Conservation (phyloP, 2,797 vertebrate species). For the Microchirus variegatus region DNA sequence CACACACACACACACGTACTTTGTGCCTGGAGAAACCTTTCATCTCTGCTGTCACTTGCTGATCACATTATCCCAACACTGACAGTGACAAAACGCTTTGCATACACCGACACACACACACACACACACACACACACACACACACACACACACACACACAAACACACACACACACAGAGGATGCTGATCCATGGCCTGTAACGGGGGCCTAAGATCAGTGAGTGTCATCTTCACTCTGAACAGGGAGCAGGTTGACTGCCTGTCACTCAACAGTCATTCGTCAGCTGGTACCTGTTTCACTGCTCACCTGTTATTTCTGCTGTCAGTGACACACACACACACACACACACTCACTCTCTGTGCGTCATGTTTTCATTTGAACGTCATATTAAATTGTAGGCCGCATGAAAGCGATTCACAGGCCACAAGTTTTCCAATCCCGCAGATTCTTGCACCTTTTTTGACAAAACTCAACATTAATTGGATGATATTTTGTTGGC, state of each 20-base stretch:
- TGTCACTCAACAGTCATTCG: constrained; percentile 38
- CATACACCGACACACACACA: constrained; percentile 5
- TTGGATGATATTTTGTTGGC: constrained; percentile 58
- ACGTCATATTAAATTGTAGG: not conserved
- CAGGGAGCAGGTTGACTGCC: constrained; percentile 25
- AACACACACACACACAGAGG: constrained; percentile 1
- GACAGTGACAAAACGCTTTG: constrained; percentile 15
- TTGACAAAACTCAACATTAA: constrained; percentile 55
- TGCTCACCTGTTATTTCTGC: constrained; percentile 17
- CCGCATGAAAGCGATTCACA: no score
- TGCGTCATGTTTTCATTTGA: no score
- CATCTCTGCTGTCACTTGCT: constrained; percentile 39
- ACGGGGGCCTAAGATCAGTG: constrained; percentile 45
- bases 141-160: constrained; percentile 1
- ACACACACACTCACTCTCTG: constrained; percentile 4
- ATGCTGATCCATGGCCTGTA: constrained; percentile 25
- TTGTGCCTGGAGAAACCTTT: constrained; percentile 21
- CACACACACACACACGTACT: not conserved
- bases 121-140: constrained; percentile 5
- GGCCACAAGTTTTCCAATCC: no score
- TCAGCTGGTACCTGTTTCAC: constrained; percentile 34
- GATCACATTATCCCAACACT: constrained; percentile 29
- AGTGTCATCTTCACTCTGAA: constrained; percentile 37
- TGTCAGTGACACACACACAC: not conserved
- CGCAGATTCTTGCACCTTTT: constrained; percentile 18